Conservation (phyloP, 2,797 vertebrate genomes). For the Limnodromus scolopaceus region DNA sequence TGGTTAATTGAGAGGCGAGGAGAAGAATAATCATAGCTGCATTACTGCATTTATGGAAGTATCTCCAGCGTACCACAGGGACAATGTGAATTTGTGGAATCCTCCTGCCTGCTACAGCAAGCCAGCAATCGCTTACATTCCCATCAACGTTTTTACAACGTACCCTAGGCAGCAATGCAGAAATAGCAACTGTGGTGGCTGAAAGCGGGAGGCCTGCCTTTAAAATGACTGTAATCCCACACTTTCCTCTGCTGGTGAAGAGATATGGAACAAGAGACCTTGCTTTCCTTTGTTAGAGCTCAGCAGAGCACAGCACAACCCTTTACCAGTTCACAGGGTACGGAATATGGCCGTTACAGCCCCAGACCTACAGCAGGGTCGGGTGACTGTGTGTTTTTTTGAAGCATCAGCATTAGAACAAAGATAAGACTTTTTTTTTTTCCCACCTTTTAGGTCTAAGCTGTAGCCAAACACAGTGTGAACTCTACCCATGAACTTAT, state of each 20-base stretch:
- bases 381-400: neutral
- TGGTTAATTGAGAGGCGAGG: slow-evolving; percentile 53
- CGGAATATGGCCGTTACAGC: neutral
- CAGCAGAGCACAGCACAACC: neutral
- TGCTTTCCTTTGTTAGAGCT: neutral
- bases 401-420: neutral
- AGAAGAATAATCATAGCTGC: slow-evolving; percentile 59
- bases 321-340: neutral
- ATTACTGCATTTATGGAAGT: slow-evolving; percentile 52
- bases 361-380: neutral
- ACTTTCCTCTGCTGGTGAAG: neutral
- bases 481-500: neutral
- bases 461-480: neutral
- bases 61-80: slow-evolving; percentile 18
- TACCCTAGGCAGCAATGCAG: slow-evolving; percentile 9
- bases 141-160: neutral
- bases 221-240: neutral
- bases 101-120: slow-evolving; percentile 37
- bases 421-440: neutral
- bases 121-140: slow-evolving; percentile 15
- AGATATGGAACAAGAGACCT: neutral
- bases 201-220: neutral
- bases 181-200: slow-evolving; percentile 25
- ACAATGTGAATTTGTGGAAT: neutral
- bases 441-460: neutral